Evolutionary conservation across 2,888 invertebrate genomes (phyloP).

Genomic region (Barypeithes pellucidus): DNA sequence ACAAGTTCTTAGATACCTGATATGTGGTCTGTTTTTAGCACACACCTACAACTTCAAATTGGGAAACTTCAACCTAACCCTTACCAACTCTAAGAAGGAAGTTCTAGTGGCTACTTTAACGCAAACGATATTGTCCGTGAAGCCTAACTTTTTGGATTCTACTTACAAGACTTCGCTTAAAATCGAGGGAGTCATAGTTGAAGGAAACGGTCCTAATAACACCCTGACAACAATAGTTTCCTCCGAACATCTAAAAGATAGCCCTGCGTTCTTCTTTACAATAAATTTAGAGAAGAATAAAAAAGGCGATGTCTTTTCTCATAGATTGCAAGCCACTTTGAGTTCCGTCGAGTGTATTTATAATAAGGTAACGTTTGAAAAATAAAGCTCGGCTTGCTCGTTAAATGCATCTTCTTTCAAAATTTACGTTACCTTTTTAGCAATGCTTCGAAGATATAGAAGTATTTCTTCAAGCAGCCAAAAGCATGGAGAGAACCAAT

Average conservation of each 20-base stretch:
- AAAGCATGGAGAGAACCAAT: constrained; percentile 52
- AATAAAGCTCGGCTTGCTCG: too few relatives aligned
- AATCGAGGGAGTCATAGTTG: constrained; percentile 84
- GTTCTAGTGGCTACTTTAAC: constrained; percentile 82
- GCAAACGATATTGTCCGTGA: constrained; percentile 73
- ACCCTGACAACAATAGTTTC: constrained; percentile 79
- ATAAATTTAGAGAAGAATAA: constrained; percentile 84
- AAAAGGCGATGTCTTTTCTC: constrained; percentile 75
- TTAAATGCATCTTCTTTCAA: too few relatives aligned
- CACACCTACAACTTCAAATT: constrained; percentile 85
- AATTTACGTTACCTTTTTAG: too few relatives aligned
- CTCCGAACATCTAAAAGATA: constrained; percentile 75
- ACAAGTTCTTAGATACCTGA: too few relatives aligned
- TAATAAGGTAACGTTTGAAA: constrained; percentile 78
- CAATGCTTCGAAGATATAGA: constrained; percentile 61
- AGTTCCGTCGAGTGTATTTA: constrained; percentile 86
- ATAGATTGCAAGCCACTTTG: constrained; percentile 77
- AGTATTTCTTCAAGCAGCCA: constrained; percentile 55
- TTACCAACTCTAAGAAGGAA: constrained; percentile 79
- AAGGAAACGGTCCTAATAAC: constrained; percentile 77
- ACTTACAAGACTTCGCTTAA: constrained; percentile 63
- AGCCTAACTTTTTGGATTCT: constrained; percentile 63
- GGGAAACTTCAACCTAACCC: constrained; percentile 80
- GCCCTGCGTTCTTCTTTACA: constrained; percentile 81
- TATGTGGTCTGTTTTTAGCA: too few relatives aligned